Percentiles rank a stretch among this genome's conserved stretches.
These are phyloP conservation scores for Anguilla anguilla DNA, from an alignment of 2,797 vertebrate genomes.

Conservation along the genomic window DNA sequence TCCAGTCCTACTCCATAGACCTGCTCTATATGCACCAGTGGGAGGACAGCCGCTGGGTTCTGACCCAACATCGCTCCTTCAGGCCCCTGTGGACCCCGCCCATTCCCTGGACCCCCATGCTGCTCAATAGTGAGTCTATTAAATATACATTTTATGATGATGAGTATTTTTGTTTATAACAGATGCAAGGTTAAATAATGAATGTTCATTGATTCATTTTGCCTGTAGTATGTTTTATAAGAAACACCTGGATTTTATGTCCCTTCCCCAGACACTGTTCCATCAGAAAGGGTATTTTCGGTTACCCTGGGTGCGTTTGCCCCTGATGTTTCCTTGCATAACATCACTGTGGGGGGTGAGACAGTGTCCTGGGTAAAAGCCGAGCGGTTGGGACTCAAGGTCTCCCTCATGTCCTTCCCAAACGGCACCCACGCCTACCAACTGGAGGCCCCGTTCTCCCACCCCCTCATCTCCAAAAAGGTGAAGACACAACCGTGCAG, in stretches of 20 bases:
- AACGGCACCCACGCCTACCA: constrained; percentile 69
- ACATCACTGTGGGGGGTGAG: constrained; percentile 59
- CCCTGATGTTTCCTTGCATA: constrained; percentile 68
- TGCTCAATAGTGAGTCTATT: constrained; percentile 53
- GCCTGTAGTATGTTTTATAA: too few relatives aligned
- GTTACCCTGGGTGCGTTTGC: constrained; percentile 68
- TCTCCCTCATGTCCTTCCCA: constrained; percentile 57
- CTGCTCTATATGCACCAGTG: constrained; percentile 62
- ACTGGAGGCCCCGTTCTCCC: constrained; percentile 63
- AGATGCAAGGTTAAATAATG: background rate
- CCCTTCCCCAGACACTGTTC: constrained; percentile 39
- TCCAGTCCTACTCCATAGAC: constrained; percentile 53
- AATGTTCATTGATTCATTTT: background rate
- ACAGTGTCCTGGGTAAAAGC: constrained; percentile 55
- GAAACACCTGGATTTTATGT: background rate
- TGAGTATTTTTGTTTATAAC: background rate
- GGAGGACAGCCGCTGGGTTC: constrained; percentile 59
- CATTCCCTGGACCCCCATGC: constrained; percentile 43
- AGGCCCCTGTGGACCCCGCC: constrained; percentile 51
- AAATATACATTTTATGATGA: background rate
- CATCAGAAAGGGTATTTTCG: constrained; percentile 61
- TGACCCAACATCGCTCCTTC: constrained; percentile 62
- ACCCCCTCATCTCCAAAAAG: constrained; percentile 62
- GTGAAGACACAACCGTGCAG: constrained; percentile 44
- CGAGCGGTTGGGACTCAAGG: constrained; percentile 48